Base-by-base conservation (phyloP, 2,888 invertebrate genomes). In the Apodemia zela region DNA sequence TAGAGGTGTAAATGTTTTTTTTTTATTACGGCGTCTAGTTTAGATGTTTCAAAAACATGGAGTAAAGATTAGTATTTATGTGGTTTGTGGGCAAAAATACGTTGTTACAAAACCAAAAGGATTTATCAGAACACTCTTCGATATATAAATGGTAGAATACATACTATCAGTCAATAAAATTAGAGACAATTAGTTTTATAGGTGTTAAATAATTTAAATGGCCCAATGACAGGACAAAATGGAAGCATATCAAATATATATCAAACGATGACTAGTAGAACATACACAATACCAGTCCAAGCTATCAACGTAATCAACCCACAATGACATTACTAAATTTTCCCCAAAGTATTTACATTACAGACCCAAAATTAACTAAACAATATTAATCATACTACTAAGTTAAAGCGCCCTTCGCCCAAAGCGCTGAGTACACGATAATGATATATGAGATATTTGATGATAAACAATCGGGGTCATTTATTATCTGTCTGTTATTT, bases 401-500 rank as follows among this genome's bases (percentile, higher is more conserved):
- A 83, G 82, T 81, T 82, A 81, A 79, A 80, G 79, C 85, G 76
- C 79, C 79, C 77, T 77, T 78, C 70, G 70, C 67, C 75, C 80
- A 79, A 83, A 85, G 84, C 83, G 85, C 82, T 80, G 82, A 87
- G 86, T 87, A 87, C 85, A 83, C 85, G 85, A 88, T 89, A 89
- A 90, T 92, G 92, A 92, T 91, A 90, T 92, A 92, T 92, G 89
- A 86, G 88, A 89, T 91, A 90, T 92, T 92, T 92, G 92, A 92
- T 90, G 92, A 92, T 92, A 92, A 93, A 93, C 93, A 93, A 93
- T 92, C 92, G 89, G 85, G 92, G 93, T 93, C 93, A 93, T 93
- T 93, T 93, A 93, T 93, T 93, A 93, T 93, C 91, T 92, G 92
- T 90, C 92, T 90, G 92, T 92, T 93, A 93, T 93, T 93, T 93